Evolutionary conservation across 2,797 vertebrate genomes (phyloP).

Genomic region (Pseudopleuronectes americanus): DNA sequence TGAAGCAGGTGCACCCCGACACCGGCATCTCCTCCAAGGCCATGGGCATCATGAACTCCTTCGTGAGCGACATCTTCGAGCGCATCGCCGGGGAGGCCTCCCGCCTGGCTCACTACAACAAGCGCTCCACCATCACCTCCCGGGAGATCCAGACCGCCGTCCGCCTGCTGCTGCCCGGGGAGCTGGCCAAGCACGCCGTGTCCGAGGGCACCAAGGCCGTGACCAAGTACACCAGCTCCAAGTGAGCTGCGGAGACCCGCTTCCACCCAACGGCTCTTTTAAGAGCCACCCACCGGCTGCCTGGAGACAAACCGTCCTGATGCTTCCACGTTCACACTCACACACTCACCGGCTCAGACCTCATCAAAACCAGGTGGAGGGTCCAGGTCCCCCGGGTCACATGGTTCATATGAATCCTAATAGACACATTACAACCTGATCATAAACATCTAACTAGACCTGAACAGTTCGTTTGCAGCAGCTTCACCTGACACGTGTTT

Average conservation of each 20-base stretch:
- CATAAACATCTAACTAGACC: too few relatives aligned
- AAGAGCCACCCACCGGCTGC: not conserved
- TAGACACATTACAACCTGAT: too few relatives aligned
- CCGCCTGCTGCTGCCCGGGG: not conserved
- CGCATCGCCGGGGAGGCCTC: slow-evolving; percentile 73
- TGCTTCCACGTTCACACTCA: too few relatives aligned
- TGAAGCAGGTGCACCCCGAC: slow-evolving; percentile 77
- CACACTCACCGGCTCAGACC: too few relatives aligned
- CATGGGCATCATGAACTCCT: slow-evolving; percentile 87
- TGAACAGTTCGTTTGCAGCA: too few relatives aligned
- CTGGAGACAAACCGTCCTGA: too few relatives aligned
- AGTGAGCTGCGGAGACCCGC: not conserved
- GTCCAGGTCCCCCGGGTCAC: too few relatives aligned
- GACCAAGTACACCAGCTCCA: slow-evolving; percentile 32
- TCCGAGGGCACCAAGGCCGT: slow-evolving; percentile 84
- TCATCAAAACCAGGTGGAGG: too few relatives aligned
- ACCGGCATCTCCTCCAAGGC: slow-evolving; percentile 80
- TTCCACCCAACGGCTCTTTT: not conserved
- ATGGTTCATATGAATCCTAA: too few relatives aligned
- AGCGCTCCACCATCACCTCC: not conserved
- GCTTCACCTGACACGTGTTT: too few relatives aligned
- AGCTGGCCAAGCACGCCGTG: slow-evolving; percentile 80
- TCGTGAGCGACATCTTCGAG: slow-evolving; percentile 85
- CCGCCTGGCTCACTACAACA: slow-evolving; percentile 12
- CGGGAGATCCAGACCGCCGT: too few relatives aligned